phyloP scores from a whole-genome alignment of 1,140 invertebrate species.

The Danaus plexippus region DNA sequence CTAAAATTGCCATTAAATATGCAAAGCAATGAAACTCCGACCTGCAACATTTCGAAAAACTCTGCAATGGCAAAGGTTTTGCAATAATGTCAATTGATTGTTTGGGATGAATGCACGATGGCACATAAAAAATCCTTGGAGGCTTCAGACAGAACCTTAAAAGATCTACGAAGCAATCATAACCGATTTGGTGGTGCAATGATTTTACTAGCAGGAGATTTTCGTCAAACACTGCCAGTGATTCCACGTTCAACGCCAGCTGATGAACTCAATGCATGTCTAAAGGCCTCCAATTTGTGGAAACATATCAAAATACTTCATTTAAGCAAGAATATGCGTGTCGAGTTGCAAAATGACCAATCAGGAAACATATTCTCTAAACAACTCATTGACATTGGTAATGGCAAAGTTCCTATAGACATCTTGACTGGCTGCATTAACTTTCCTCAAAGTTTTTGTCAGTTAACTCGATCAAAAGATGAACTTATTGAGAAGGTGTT shows the following conservation, averaged over 20 bases:
- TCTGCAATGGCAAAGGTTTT: slow-evolving; percentile 25
- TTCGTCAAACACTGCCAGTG: slow-evolving; percentile 25
- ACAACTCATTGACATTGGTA: slow-evolving; percentile 40
- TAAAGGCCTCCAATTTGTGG: slow-evolving; percentile 16
- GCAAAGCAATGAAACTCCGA: slow-evolving; percentile 34
- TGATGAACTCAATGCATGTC: slow-evolving; percentile 20
- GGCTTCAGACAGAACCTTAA: slow-evolving; percentile 36
- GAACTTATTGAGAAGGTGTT: slow-evolving; percentile 52
- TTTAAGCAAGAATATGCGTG: slow-evolving; percentile 54
- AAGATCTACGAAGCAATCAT: slow-evolving; percentile 50
- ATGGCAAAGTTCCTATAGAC: slow-evolving; percentile 46
- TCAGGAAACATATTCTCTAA: slow-evolving; percentile 30
- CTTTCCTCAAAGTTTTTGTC: slow-evolving; percentile 39
- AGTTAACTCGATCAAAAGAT: slow-evolving; percentile 32
- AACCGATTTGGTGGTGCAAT: slow-evolving; percentile 25
- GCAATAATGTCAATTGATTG: slow-evolving; percentile 36
- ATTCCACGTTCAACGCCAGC: slow-evolving; percentile 17
- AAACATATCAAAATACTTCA: slow-evolving; percentile 20
- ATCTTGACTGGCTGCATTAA: slow-evolving; percentile 41
- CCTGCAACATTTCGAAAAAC: slow-evolving; percentile 31
- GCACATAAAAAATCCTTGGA: slow-evolving; percentile 32
- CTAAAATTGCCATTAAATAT: slow-evolving; percentile 51
- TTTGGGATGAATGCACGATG: slow-evolving; percentile 61
- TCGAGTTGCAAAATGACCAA: slow-evolving; percentile 47
- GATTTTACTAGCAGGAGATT: slow-evolving; percentile 26